A percentile compares a stretch with the other conserved stretches of the same genome.
Evolutionary conservation across 2,113 vertebrate genomes (phyloP).

Genomic region (Hucho hucho): DNA sequence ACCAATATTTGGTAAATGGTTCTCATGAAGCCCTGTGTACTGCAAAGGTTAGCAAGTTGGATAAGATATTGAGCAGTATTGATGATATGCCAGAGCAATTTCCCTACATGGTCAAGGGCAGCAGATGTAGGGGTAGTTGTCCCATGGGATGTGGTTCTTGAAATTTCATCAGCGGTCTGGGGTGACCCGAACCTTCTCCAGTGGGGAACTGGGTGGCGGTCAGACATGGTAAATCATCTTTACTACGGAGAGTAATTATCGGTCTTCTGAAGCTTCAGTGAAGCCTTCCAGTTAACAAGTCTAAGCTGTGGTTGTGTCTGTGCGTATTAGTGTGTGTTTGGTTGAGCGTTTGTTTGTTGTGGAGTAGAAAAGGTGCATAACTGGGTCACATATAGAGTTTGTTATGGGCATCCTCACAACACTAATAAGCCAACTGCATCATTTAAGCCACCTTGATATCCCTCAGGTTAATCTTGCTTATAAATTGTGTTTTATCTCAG

Average conservation of each 20-base stretch:
- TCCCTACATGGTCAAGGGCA: slow-evolving; percentile 77
- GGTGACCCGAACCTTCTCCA: slow-evolving; percentile 80
- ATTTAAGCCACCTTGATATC: not conserved
- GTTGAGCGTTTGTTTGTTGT: not conserved
- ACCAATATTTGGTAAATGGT: slow-evolving; percentile 75
- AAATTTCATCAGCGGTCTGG: slow-evolving; percentile 88
- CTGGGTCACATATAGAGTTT: not conserved
- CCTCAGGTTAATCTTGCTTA: too few relatives aligned
- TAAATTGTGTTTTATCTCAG: too few relatives aligned
- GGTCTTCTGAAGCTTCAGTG: slow-evolving; percentile 58
- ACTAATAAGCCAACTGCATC: not conserved
- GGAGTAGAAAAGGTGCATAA: not conserved
- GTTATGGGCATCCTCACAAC: not conserved
- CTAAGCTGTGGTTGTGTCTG: slow-evolving; percentile 8
- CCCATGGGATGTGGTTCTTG: slow-evolving; percentile 77
- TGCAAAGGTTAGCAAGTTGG: slow-evolving; percentile 66
- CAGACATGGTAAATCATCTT: slow-evolving; percentile 88
- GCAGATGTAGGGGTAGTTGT: slow-evolving; percentile 78
- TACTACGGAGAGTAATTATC: slow-evolving; percentile 86
- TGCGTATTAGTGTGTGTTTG: not conserved
- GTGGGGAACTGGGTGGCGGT: slow-evolving; percentile 54
- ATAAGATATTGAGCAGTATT: slow-evolving; percentile 69
- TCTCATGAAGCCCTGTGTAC: slow-evolving; percentile 67
- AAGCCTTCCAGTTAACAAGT: slow-evolving; percentile 25
- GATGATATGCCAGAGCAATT: slow-evolving; percentile 84